phyloP scores from a whole-genome alignment of 2,797 vertebrate genomes.

The Lindbergichthys nudifrons region DNA sequence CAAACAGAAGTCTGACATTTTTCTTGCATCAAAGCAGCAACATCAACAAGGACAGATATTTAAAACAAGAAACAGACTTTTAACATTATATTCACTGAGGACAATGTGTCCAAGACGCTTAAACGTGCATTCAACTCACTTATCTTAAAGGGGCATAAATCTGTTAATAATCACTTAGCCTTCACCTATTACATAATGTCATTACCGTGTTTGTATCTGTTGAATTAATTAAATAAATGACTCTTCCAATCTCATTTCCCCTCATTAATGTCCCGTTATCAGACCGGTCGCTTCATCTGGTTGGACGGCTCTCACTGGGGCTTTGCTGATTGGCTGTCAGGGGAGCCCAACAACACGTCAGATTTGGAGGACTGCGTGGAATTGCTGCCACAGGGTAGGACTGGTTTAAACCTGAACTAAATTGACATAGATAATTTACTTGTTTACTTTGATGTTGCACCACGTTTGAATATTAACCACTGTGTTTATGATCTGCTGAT shows the following conservation, averaged over 20 bases:
- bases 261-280: slow-evolving; percentile 26
- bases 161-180: background rate
- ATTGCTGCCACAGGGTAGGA: slow-evolving; percentile 45
- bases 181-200: background rate
- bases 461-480: background rate
- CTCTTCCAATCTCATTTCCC: background rate
- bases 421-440: background rate
- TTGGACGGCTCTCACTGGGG: slow-evolving; percentile 72
- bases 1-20: too few relatives aligned
- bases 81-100: too few relatives aligned
- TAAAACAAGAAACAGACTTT: too few relatives aligned
- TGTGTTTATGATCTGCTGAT: slow-evolving; percentile 28
- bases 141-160: too few relatives aligned
- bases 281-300: slow-evolving; percentile 75
- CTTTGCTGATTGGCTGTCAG: slow-evolving; percentile 69
- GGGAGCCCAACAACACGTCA: slow-evolving; percentile 64
- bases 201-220: background rate
- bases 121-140: too few relatives aligned
- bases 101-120: too few relatives aligned
- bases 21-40: too few relatives aligned
- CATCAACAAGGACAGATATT: too few relatives aligned
- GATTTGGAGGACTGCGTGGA: slow-evolving; percentile 68
- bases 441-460: background rate
- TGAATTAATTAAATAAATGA: background rate
- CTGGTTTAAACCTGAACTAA: background rate